phyloP scores from a whole-genome alignment of 2,113 vertebrate species.

The Boulengerochromis microlepis region DNA sequence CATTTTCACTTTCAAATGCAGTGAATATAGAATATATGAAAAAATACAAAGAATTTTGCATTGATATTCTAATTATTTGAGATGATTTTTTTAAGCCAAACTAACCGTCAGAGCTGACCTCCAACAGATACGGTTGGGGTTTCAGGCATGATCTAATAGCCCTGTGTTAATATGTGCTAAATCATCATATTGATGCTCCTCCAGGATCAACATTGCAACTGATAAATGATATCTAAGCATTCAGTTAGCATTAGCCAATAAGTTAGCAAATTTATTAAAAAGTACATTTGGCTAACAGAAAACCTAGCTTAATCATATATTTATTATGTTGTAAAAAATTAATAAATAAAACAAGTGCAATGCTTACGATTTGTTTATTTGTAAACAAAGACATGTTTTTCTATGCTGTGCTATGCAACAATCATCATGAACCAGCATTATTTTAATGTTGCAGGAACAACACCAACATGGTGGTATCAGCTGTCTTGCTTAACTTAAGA shows the following conservation, averaged over 20 bases:
- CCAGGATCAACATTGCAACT: background rate
- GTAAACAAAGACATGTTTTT: background rate
- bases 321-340: background rate
- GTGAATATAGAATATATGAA: background rate
- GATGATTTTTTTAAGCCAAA: background rate
- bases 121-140: background rate
- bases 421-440: background rate
- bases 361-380: background rate
- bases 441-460: background rate
- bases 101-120: background rate
- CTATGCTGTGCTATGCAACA: background rate
- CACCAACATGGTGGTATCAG: background rate
- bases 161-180: background rate
- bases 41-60: background rate
- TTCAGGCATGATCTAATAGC: background rate
- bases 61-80: background rate
- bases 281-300: background rate
- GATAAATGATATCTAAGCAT: background rate
- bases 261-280: background rate
- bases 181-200: background rate
- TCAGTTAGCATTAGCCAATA: background rate
- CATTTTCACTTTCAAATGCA: background rate
- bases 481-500: background rate
- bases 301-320: background rate
- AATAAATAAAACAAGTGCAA: background rate